Percentiles rank a stretch among this genome's conserved stretches.
These are phyloP conservation scores for Drymodes brunneopygia DNA, from an alignment of 2,113 vertebrate species.

Conservation along the genomic window DNA sequence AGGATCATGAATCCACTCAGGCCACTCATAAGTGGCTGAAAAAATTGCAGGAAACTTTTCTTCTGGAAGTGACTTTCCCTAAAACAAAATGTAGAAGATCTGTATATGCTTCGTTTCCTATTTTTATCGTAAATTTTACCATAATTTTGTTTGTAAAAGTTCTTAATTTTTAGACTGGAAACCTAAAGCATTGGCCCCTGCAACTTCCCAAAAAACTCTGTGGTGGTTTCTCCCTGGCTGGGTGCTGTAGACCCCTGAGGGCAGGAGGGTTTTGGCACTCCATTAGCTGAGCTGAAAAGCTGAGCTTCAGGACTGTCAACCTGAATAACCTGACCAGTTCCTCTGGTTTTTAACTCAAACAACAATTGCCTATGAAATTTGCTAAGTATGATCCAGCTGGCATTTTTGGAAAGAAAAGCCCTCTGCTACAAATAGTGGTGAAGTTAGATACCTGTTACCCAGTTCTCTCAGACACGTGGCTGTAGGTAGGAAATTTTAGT, in stretches of 20 bases:
- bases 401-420: neutral
- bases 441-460: neutral
- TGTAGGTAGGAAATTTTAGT: neutral
- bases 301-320: neutral
- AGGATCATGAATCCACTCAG: conserved; percentile 74
- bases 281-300: neutral
- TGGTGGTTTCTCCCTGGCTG: neutral
- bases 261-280: fast-evolving
- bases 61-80: conserved; percentile 53
- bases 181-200: neutral
- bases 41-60: conserved; percentile 71
- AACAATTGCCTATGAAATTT: neutral
- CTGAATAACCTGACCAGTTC: neutral
- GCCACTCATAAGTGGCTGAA: conserved; percentile 73
- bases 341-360: neutral
- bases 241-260: neutral
- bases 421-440: neutral
- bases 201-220: neutral
- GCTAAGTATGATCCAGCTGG: neutral
- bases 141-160: neutral
- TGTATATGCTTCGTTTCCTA: neutral
- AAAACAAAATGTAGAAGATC: conserved; percentile 14
- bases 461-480: fast-evolving
- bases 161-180: neutral
- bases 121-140: neutral